These are phyloP conservation scores for Heterodera filipjevi DNA, from an alignment of 2,888 invertebrate species.

Conservation along the genomic window DNA sequence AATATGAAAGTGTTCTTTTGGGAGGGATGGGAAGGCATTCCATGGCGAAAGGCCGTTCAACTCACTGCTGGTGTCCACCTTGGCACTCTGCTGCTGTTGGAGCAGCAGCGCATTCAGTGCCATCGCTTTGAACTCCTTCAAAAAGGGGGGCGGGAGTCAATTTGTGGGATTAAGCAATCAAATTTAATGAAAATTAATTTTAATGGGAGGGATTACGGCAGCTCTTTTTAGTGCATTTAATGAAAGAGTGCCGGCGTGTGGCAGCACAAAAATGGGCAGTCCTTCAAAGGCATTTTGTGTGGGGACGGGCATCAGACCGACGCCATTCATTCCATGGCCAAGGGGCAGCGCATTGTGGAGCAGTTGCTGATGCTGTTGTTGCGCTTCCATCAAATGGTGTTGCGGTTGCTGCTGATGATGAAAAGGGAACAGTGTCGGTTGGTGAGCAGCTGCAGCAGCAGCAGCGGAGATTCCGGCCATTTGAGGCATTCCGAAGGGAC, in stretches of 20 bases:
- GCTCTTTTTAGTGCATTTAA: constrained; percentile 31
- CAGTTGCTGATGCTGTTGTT: neutral
- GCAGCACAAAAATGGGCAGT: constrained; percentile 33
- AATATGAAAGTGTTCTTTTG: constrained; percentile 89
- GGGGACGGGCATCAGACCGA: neutral
- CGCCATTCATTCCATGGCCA: neutral
- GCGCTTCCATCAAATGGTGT: constrained; percentile 7
- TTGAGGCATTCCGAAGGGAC: constrained; percentile 26
- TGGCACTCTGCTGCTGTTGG: constrained; percentile 72
- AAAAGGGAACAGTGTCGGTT: constrained; percentile 6
- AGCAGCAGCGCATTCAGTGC: constrained; percentile 22
- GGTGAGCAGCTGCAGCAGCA: neutral
- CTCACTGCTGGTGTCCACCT: constrained; percentile 79
- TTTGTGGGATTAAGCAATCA: no score
- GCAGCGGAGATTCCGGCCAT: neutral
- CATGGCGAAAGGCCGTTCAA: constrained; percentile 38
- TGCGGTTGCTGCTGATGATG: constrained; percentile 14
- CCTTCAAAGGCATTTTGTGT: constrained; percentile 29
- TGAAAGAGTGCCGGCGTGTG: constrained; percentile 30
- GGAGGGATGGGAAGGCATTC: neutral
- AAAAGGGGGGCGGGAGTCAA: neutral
- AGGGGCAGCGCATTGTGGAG: neutral
- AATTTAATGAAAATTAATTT: neutral
- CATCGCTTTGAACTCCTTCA: constrained; percentile 37
- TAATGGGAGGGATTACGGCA: constrained; percentile 22